These are phyloP conservation scores for Imbricaverruca yamaguchii DNA, from an alignment of 2,888 invertebrate species.

Conservation along the genomic window DNA sequence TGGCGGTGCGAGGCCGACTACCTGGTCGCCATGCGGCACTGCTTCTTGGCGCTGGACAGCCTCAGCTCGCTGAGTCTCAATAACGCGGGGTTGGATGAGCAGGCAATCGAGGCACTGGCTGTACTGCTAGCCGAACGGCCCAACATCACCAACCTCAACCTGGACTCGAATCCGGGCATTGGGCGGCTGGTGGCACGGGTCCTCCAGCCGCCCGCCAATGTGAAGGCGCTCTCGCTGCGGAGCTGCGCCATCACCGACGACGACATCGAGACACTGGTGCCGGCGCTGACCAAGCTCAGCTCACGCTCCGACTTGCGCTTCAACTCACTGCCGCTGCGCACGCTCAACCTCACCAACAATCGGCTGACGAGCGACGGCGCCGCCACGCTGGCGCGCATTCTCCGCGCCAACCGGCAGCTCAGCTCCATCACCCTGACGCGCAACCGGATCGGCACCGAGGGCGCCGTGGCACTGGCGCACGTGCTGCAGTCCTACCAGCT, in stretches of 20 bases:
- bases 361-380: constrained; percentile 2
- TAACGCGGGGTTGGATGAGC: constrained; percentile 10
- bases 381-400: not conserved
- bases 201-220: not conserved
- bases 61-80: not conserved
- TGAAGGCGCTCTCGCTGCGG: not conserved
- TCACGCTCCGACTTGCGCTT: not conserved
- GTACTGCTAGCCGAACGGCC: not conserved
- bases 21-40: not conserved
- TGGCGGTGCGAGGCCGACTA: constrained; percentile 6
- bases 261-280: not conserved
- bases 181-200: not conserved
- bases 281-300: not conserved
- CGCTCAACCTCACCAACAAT: not conserved
- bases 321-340: not conserved
- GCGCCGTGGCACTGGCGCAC: not conserved
- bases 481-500: not conserved
- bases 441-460: not conserved
- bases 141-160: constrained; percentile 2
- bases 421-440: not conserved
- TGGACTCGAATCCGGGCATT: not conserved
- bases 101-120: not conserved
- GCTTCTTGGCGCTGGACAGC: not conserved
- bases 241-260: constrained; percentile 2
- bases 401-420: constrained; percentile 8